Evolutionary conservation across 92 coral and sea anemone species (phyloP), one percentile per base, ranked within the genome.

Genomic region (Parazoanthus swiftii): DNA sequence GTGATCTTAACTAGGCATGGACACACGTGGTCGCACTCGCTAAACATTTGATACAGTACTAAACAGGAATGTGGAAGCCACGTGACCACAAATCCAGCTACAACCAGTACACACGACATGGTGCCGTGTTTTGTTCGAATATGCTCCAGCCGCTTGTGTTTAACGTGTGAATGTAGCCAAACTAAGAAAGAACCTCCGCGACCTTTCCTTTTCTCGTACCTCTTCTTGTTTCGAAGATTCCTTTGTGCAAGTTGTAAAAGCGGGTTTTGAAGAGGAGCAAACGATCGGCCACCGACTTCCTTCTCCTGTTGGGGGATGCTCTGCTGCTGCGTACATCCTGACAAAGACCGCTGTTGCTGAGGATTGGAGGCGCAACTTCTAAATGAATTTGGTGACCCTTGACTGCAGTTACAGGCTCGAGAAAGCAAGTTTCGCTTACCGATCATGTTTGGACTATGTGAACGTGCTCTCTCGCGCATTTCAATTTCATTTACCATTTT

Each of bases 81-180:
- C 63, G 81, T 77, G 58, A 77, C 51, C 7, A 77, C 81, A 77
- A 77, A 77, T 6, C 81, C 81, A 0, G 81, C 59, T 20, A 77
- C 58, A 2, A 77, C 81, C 35, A 77, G 81, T 23, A 77, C 43
- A 23, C 81, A 77, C 37, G 81, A 77, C 14, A 77, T 46, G 16
- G 81, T 77, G 33, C 81, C 81, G n/a, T 77, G 81, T 42, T 51
- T 48, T 5, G 81, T 77, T 43, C 81, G 81, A 44, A 77, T 77
- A 6, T 77, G 58, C 23, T 74, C 81, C 29, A 77, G 33, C 81
- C 58, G 81, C 59, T 77, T 77, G 35, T 44, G 81, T 77, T 77
- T 77, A 26, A 51, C 8, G 20, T 77, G 81, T 26, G 81, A 38
- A 15, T 77, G 81, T 20, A 77, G 26, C 59, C 59, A 77, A 5